Base-by-base conservation (phyloP, 1,140 invertebrate genomes). In the Alviniconcha marisindica region DNA sequence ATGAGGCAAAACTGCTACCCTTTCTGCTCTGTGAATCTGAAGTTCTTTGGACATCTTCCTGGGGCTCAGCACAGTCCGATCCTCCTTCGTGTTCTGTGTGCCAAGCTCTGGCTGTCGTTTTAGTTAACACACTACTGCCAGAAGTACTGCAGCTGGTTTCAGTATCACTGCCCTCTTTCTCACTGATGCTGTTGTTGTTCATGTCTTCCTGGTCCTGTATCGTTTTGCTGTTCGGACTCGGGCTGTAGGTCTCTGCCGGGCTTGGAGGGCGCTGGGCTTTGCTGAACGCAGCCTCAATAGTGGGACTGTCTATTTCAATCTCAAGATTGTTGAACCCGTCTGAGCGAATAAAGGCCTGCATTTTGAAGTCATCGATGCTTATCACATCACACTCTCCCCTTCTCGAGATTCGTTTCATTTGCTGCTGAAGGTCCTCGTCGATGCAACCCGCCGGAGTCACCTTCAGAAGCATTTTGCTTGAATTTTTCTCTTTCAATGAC, bases 301-400 rank as follows among this genome's bases (percentile, higher is more conserved):
- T n/a, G 18, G 87, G 86, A 76, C 82, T 83, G 48, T 89, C 87
- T 74, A 89, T 86, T 82, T 91, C 90, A 66, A 91, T 91, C 63
- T 90, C 89, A 38, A 91, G 85, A 54, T 88, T 90, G 80, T 91
- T 91, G 77, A 87, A 87, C 36, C 89, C 90, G 84, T 89, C 89
- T 3, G 89, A 89, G 74, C 90, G 71, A 63, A 91, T 90, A 33
- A 87, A 87, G 36, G 89, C 89, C 85, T 89, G 90, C 84, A 91
- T 86, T 77, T 89, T 88, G 40, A 88, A 87, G 84, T 91, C 89
- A 80, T 91, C 90, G 79, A 91, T 90, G 66, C 86, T 87, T 48
- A 90, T 90, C 40, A 91, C 86, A 78, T 91, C 88, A 87, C 89
- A 87, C 79, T 89, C 86, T 84, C 54, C 60, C 33, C 80, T 40